Evolutionary conservation across 2,888 invertebrate species (phyloP).

Genomic region (Anaspis maculata): DNA sequence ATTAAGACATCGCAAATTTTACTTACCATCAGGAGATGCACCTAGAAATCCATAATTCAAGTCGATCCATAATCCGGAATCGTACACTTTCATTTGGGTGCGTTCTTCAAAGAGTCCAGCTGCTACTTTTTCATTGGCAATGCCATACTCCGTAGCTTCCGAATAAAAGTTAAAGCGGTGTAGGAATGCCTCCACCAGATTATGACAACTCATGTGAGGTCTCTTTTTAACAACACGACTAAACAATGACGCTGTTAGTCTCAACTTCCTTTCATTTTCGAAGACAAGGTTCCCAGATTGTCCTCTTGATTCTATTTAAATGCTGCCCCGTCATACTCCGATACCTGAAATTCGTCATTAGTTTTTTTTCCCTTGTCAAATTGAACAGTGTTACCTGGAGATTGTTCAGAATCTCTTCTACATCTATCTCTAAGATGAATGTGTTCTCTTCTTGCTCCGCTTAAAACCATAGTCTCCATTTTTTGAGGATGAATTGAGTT

Average conservation of each 20-base stretch:
- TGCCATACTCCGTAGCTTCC: constrained; percentile 15
- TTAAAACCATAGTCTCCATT: constrained; percentile 6
- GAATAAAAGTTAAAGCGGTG: constrained; percentile 4
- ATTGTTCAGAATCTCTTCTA: no score
- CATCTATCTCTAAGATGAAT: no score
- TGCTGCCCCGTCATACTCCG: constrained; percentile 1
- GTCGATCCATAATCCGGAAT: constrained; percentile 1
- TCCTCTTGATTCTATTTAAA: constrained; percentile 6
- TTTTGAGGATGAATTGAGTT: not conserved
- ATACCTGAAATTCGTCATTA: not conserved
- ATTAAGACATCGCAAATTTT: no score
- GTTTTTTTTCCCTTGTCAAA: no score
- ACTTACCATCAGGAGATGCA: constrained; percentile 3
- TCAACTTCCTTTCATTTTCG: constrained; percentile 6
- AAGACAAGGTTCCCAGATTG: constrained; percentile 12
- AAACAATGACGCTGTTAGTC: constrained; percentile 16
- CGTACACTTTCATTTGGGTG: not conserved
- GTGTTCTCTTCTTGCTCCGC: constrained; percentile 1
- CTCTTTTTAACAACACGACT: constrained; percentile 10
- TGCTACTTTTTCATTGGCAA: constrained; percentile 11
- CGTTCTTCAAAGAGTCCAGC: not conserved
- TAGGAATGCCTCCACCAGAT: constrained; percentile 12
- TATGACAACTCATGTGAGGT: constrained; percentile 12
- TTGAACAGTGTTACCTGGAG: constrained; percentile 7
- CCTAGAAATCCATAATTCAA: not conserved